These are phyloP conservation scores for Ischnus inquisitorius DNA, from an alignment of 2,888 invertebrate species.

Conservation along the genomic window DNA sequence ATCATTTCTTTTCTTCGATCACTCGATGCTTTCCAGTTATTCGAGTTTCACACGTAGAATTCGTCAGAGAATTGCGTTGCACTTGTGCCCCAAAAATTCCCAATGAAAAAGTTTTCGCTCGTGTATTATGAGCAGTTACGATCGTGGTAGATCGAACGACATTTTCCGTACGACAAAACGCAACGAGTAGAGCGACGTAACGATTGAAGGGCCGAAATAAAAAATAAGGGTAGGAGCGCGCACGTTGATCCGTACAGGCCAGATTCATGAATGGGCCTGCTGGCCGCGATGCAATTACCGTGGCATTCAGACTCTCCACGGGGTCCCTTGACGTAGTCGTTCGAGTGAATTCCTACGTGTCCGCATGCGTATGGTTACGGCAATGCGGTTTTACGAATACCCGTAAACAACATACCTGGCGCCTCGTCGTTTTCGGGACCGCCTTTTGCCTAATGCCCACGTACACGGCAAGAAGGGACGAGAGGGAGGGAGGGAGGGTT, in stretches of 20 bases:
- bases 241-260: constrained; percentile 9
- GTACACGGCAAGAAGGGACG: neutral
- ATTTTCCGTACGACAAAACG: neutral
- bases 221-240: neutral
- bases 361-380: constrained; percentile 8
- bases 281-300: constrained; percentile 71
- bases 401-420: constrained; percentile 71
- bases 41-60: constrained; percentile 2
- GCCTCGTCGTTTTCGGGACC: constrained; percentile 70
- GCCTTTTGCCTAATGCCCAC: constrained; percentile 32
- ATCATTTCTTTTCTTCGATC: neutral
- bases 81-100: constrained; percentile 1
- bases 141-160: too few relatives aligned
- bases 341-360: constrained; percentile 24
- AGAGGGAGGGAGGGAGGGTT: neutral
- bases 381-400: constrained; percentile 3
- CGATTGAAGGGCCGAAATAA: neutral
- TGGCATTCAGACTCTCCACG: constrained; percentile 75
- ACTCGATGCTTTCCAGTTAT: neutral
- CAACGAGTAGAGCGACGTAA: neutral
- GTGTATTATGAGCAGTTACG: neutral
- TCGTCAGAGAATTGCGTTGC: neutral
- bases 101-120: neutral
- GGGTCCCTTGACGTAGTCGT: constrained; percentile 55
- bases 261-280: constrained; percentile 59